Evolutionary conservation across 1,140 invertebrate genomes (phyloP), one percentile per base, ranked within the genome.

Genomic region (Parasteatoda tepidariorum): DNA sequence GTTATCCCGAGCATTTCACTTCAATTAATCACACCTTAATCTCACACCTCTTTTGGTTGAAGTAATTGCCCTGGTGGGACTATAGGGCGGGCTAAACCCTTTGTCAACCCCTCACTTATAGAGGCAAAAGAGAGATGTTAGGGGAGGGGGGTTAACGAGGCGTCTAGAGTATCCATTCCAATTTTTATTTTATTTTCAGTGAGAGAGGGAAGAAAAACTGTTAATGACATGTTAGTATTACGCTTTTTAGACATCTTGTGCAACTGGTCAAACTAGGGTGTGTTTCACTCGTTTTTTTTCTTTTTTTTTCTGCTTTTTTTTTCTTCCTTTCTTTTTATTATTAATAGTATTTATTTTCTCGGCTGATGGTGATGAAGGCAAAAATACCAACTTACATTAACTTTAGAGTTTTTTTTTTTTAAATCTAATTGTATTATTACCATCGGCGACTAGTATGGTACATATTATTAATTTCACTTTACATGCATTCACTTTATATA

Each of bases 51-150:
- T 61, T 79, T 59, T 67, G 76, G 62, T 79, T 38, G 76, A 38
- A 57, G 76, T 79, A 79, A 79, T 79, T 79, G 76, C 76, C 64
- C 76, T 79, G 76, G 76, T 79, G 76, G 76, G 76, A 79, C 76
- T 79, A n/a, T 22, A 28, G 76, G 76, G 76, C 76, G 76, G 76
- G 64, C 13, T 30, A 15, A 59, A 59, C 41, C 64, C 76, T 75
- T 79, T 79, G 41, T 78, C 62, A 64, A 66, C 48, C 76, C 64
- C 62, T 22, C 38, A 18, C 26, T 48, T 48, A 4, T 48, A 48
- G 38, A 13, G 5, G 5, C 38, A 41, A 13, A 9, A 15, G 18
- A 18, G 7, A 9, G 18, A 48, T 9, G 7, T 48, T 30, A 6
- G 48, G 38, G n/a, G 34, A 6, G 41, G 5, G 18, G 41, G 26